These are phyloP conservation scores for Melanerpes formicivorus DNA, from an alignment of 2,113 vertebrate species.

Conservation along the genomic window DNA sequence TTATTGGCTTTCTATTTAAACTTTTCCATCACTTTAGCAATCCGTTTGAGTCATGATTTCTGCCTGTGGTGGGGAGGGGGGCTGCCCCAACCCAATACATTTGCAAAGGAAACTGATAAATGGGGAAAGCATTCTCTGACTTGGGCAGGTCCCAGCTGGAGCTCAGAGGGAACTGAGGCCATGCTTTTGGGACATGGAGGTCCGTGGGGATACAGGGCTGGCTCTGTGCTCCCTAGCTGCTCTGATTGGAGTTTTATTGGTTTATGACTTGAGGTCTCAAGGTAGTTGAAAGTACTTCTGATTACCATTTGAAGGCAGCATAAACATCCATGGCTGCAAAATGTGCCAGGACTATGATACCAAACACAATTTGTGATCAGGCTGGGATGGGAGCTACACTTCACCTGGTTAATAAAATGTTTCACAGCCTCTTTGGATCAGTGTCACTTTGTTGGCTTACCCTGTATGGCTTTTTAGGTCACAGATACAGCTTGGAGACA, in stretches of 20 bases:
- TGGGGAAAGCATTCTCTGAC: not conserved
- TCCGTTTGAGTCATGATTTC: too few species aligned
- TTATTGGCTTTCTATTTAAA: too few species aligned
- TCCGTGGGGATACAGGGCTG: not conserved
- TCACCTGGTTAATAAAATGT: slow-evolving; percentile 8
- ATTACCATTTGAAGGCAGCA: not conserved
- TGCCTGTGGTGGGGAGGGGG: too few species aligned
- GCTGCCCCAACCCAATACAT: too few species aligned
- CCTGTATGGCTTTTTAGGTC: accelerated
- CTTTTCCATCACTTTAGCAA: too few species aligned
- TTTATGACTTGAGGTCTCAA: not conserved
- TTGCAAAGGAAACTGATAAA: too few species aligned
- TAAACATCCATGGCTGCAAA: not conserved
- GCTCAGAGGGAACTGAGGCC: not conserved
- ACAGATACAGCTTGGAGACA: not conserved
- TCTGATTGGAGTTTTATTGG: not conserved
- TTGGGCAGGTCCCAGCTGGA: not conserved
- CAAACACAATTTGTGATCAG: not conserved
- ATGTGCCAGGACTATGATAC: not conserved
- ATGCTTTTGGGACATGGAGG: not conserved
- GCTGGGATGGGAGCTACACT: not conserved
- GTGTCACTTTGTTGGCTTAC: not conserved
- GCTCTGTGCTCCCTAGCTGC: not conserved
- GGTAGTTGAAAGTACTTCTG: not conserved
- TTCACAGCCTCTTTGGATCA: not conserved